Evolutionary conservation across 2,888 invertebrate species (phyloP), one percentile per base, ranked within the genome.

Genomic region (Hypomecis atomaria): DNA sequence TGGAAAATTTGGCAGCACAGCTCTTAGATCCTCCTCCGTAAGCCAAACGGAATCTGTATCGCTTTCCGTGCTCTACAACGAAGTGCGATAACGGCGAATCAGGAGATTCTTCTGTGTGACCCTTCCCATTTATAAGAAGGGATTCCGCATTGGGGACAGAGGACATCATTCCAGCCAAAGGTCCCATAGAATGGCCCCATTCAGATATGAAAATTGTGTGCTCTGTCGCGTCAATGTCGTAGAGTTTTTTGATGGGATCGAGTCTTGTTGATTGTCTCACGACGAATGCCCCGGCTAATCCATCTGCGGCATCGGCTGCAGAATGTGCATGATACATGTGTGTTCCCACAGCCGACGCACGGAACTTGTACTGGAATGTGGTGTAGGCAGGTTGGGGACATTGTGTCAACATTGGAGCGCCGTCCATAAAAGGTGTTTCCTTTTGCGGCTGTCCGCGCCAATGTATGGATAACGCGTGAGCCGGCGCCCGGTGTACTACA

Each of bases 371-470:
- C 77, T 96, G 96, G 85, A 96, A 96, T 9, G 95, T 95, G 2
- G 95, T 95, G 78, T 95, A 95, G 49, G 96, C 95, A 0, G 94
- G 93, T 76, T 96, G 96, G 0, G 96, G 96, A 74, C 96, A 96
- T 82, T 96, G 96, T 0, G 96, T 96, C 58, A 96, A 88, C 93
- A 96, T 94, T 0, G 96, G 95, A n/a, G 95, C 95, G 50, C 96
- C 96, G 71, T 96, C 96, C 96, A 96, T 96, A 78, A 94, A 95
- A 0, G 96, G 96, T 7, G 96, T 94, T 88, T 91, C 94, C 70
- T 94, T 85, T 86, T 93, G 80, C 76, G 95, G 95, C 70, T 96
- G 96, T 0, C 97, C 97, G 69, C 97, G 94, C 96, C 97, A 97
- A 84, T 97, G 97, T 55, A 97, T 93, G 0, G 96, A 94, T 0